phyloP scores from a whole-genome alignment of 2,888 invertebrate genomes.

The Hydropsyche betteni region DNA sequence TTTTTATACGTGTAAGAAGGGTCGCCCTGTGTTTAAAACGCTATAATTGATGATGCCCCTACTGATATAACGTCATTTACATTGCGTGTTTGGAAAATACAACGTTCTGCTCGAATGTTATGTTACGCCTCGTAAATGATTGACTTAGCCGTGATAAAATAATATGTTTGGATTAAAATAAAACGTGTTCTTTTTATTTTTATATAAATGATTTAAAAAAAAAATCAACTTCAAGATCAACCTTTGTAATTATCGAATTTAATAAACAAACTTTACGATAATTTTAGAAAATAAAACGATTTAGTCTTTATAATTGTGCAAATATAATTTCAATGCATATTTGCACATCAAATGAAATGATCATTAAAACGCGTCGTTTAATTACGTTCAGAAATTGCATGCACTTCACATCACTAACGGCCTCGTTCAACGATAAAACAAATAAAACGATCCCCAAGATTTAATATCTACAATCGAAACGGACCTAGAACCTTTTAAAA shows the following conservation, averaged over 20 bases:
- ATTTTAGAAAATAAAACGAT: too few relatives aligned
- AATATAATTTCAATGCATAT: too few relatives aligned
- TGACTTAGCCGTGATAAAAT: background rate
- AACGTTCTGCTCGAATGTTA: constrained; percentile 12
- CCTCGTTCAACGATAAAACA: constrained; percentile 6
- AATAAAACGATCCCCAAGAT: background rate
- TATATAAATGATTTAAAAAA: too few relatives aligned
- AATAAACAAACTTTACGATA: too few relatives aligned
- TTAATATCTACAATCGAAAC: background rate
- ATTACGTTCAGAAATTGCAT: background rate
- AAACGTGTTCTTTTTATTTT: too few relatives aligned
- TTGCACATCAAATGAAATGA: background rate
- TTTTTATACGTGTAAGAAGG: background rate
- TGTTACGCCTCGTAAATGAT: constrained; percentile 16
- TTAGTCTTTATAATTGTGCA: too few relatives aligned
- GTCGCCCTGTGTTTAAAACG: background rate
- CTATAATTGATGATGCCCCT: constrained; percentile 7
- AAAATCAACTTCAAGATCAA: too few relatives aligned
- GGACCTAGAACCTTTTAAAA: constrained; percentile 16
- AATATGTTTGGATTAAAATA: too few relatives aligned
- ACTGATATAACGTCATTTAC: constrained; percentile 18
- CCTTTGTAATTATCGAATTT: too few relatives aligned
- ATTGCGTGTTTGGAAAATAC: constrained; percentile 10
- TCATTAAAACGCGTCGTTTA: background rate
- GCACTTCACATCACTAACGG: background rate